Evolutionary conservation across 2,888 invertebrate species (phyloP), one percentile per base, ranked within the genome.

Genomic region (Nomada ferruginata): DNA sequence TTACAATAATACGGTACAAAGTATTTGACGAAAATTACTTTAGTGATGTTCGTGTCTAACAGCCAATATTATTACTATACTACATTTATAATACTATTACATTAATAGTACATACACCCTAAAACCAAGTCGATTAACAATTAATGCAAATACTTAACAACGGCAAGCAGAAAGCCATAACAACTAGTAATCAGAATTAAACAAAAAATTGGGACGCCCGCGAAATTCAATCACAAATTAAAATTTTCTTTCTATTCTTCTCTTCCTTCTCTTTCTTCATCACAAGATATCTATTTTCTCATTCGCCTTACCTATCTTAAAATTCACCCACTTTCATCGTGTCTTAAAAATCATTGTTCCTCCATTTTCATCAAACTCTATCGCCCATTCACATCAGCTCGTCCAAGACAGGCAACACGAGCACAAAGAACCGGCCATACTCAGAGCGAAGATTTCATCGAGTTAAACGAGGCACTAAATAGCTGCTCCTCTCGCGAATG

Each of bases 381-480:
- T 57, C 72, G 11, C 26, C 26, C 26, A 13, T 55, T 2, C 11
- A 36, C 13, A 47, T 29, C n/a, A 2, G 13, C 11, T 47, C 20
- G 47, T 11, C 47, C 20, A 20, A 59, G n/a, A n/a, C 20, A n/a
- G 23, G 18, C 47, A 20, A 50, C 26, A 55, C 53, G 71, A 66
- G 50, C 55, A 26, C 60, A 72, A 60, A 64, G 53, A 59, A 52
- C 68, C 44, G 26, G 47, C 53, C 10, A 20, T 36, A 55, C 10
- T 4, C 20, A 1, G 10, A 18, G 20, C 13, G 13, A 36, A 61
- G 77, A 73, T 79, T 64, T 71, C 55, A 20, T 10, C 55, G 29
- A 64, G 47, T 82, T 70, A 74, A 82, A 82, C 20, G 61, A 29
- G 50, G 59, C 77, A 50, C 66, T 66, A 71, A 75, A 75, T 20